Conservation (phyloP, 2,113 vertebrate genomes). For the Nematolebias whitei region DNA sequence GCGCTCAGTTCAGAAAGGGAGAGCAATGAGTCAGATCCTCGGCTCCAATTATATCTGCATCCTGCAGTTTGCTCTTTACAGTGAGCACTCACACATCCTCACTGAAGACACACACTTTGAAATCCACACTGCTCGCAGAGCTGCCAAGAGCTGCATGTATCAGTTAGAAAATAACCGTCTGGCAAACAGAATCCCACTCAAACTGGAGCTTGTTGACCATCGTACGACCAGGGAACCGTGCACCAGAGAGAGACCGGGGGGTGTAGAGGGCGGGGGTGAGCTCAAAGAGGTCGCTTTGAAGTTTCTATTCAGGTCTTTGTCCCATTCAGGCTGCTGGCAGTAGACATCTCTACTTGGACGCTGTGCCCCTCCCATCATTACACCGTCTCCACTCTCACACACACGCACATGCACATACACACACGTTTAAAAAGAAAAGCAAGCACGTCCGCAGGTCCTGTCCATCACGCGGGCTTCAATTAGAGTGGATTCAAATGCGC, state of each 20-base stretch:
- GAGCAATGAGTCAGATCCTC: constrained; percentile 73
- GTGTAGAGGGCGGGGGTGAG: constrained; percentile 20
- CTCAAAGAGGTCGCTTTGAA: constrained; percentile 79
- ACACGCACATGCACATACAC: constrained; percentile 29
- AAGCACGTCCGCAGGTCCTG: constrained; percentile 78
- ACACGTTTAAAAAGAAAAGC: constrained; percentile 50
- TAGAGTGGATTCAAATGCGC: constrained; percentile 77
- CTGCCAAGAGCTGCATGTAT: constrained; percentile 61
- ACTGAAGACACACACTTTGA: constrained; percentile 47
- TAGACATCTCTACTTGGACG: constrained; percentile 77
- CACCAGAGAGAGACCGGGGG: constrained; percentile 19
- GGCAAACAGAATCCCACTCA: constrained; percentile 48
- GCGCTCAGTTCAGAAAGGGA: constrained; percentile 52
- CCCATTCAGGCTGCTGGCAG: constrained; percentile 77
- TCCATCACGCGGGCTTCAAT: constrained; percentile 79
- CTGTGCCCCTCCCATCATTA: constrained; percentile 59
- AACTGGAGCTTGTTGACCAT: constrained; percentile 69
- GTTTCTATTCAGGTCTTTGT: constrained; percentile 82
- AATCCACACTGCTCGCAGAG: constrained; percentile 53
- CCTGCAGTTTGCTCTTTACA: constrained; percentile 66
- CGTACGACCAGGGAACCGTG: constrained; percentile 58
- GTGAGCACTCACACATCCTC: constrained; percentile 42
- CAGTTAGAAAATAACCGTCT: constrained; percentile 63
- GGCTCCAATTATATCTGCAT: constrained; percentile 76
- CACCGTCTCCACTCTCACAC: constrained; percentile 54